These are phyloP conservation scores for Linnaemya tessellans DNA, from an alignment of 2,888 invertebrate genomes.

Conservation along the genomic window DNA sequence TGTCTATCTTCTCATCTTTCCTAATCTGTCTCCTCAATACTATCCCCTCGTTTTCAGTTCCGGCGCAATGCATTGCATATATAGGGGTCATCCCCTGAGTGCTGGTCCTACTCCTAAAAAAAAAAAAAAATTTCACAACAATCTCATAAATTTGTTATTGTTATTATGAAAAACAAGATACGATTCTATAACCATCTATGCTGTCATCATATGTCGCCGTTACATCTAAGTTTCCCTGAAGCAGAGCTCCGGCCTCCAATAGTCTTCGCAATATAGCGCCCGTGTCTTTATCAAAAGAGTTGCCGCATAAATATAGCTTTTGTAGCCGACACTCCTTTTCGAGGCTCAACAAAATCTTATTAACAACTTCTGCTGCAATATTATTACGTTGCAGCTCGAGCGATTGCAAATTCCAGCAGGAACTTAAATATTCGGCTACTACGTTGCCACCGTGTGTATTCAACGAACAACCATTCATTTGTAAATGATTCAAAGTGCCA, in stretches of 20 bases:
- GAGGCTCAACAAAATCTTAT: slow-evolving; percentile 76
- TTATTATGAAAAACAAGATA: slow-evolving; percentile 73
- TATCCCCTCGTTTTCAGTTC: too few relatives aligned
- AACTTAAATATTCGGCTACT: slow-evolving; percentile 77
- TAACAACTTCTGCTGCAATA: slow-evolving; percentile 76
- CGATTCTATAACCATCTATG: slow-evolving; percentile 76
- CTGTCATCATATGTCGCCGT: slow-evolving; percentile 76
- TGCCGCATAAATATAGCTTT: slow-evolving; percentile 78
- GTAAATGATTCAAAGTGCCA: slow-evolving; percentile 75
- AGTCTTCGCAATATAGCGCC: slow-evolving; percentile 78
- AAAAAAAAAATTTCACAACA: too few relatives aligned
- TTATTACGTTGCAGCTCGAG: slow-evolving; percentile 78
- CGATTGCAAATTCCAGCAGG: slow-evolving; percentile 75
- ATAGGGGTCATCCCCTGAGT: too few relatives aligned
- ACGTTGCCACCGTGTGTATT: slow-evolving; percentile 80
- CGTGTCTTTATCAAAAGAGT: slow-evolving; percentile 75
- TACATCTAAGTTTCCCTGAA: slow-evolving; percentile 76
- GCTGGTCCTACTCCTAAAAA: too few relatives aligned
- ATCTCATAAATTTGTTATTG: too few relatives aligned
- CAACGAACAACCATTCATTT: slow-evolving; percentile 78
- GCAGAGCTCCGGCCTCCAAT: slow-evolving; percentile 76
- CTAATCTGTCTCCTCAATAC: too few relatives aligned
- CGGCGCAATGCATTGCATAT: too few relatives aligned
- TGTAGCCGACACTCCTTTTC: slow-evolving; percentile 78
- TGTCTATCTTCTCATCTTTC: too few relatives aligned